These are phyloP conservation scores for Machaerirhynchus nigripectus DNA, from an alignment of 2,113 vertebrate species.

Conservation along the genomic window DNA sequence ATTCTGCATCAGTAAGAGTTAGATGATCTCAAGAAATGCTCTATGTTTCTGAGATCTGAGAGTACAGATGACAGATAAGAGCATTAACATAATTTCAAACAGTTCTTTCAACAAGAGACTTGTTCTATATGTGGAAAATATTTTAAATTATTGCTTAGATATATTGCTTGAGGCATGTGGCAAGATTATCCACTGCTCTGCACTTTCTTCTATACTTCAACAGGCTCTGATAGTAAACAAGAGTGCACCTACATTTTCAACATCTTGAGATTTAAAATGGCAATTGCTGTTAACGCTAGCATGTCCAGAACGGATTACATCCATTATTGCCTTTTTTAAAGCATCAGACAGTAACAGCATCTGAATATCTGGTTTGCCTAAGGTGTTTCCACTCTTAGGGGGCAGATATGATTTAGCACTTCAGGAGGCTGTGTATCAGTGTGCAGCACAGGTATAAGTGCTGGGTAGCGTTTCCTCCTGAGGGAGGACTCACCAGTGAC, in stretches of 20 bases:
- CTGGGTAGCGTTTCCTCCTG: background rate
- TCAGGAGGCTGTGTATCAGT: background rate
- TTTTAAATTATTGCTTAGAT: background rate
- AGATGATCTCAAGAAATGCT: background rate
- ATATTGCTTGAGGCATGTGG: background rate
- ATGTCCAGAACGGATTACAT: background rate
- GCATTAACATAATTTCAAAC: conserved; percentile 32
- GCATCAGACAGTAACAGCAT: background rate
- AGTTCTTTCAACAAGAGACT: background rate
- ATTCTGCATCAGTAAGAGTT: background rate
- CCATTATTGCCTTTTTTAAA: background rate
- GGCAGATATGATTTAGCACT: background rate
- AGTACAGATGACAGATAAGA: conserved; percentile 13
- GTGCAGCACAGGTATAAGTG: background rate
- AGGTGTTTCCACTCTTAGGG: background rate
- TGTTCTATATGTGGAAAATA: background rate
- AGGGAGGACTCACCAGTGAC: background rate
- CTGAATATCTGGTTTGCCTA: background rate
- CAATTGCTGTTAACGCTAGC: background rate
- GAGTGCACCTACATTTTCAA: background rate
- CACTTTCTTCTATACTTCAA: background rate
- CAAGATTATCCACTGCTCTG: background rate
- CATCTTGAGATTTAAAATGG: background rate
- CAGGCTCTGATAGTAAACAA: background rate
- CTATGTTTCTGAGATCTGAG: background rate